Evolutionary conservation across 2,888 invertebrate genomes (phyloP), one percentile per base, ranked within the genome.

Genomic region (Scaptomyza cyrtandrae): DNA sequence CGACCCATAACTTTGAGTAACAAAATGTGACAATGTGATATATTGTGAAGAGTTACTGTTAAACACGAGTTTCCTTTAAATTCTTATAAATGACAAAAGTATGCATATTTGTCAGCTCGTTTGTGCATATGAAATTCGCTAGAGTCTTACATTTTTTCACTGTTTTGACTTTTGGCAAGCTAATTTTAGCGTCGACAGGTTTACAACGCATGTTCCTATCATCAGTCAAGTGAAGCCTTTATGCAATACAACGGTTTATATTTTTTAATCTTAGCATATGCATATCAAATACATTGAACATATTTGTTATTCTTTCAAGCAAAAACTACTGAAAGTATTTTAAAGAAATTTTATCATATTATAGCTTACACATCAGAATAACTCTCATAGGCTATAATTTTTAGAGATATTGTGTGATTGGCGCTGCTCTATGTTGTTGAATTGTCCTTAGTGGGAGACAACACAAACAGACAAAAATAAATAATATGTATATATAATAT

Each of bases 81-180:
- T 44, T 11, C 41, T 57, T 55, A 74, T 61, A 66, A 78, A 78
- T 63, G 80, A 64, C 56, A 48, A 35, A 39, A 27, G 49, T 31
- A 52, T 53, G 56, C 24, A 72, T 59, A 79, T 72, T 66, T 79
- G 78, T 79, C 78, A 78, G 66, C 13, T 69, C 58, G 75, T 79
- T 75, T 71, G 33, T 43, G 29, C 56, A 53, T 44, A 35, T 19
- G 50, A 27, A 31, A 64, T 44, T 37, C 13, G 24, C 41, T 49
- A 24, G 27, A 43, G 58, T 53, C 56, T 46, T 39, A 35, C 16
- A 58, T 45, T 75, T 58, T 44, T 60, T 50, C 31, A 45, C 49
- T 55, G 56, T 14, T 48, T 49, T 44, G 76, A 46, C 56, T 65
- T 50, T 62, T 50, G 73, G 56, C 73, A 69, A 37, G 43, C 64